A percentile compares a stretch with the other conserved stretches of the same genome.
Conservation (phyloP, 2,113 vertebrate genomes). For the Hemiscyllium ocellatum region DNA sequence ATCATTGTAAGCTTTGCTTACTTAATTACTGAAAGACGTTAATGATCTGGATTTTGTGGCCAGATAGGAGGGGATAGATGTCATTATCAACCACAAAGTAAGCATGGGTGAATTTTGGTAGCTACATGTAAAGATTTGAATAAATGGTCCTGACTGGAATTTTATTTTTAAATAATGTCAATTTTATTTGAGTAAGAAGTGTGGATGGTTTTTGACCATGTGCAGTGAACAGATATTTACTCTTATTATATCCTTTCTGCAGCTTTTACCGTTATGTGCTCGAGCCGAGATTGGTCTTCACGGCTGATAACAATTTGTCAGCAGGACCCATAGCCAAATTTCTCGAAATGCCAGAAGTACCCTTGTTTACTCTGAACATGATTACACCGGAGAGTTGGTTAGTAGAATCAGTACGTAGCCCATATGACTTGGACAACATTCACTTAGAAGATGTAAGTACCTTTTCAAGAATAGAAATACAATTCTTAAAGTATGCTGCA, state of each 20-base stretch:
- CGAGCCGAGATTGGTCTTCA: constrained; percentile 72
- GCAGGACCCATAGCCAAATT: constrained; percentile 76
- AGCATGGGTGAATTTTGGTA: not conserved
- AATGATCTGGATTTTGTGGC: too few relatives aligned
- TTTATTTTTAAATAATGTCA: not conserved
- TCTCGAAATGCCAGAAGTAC: constrained; percentile 78
- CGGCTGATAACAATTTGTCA: constrained; percentile 62
- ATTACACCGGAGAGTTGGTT: constrained; percentile 93
- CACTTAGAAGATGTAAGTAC: constrained; percentile 77
- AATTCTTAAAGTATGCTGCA: not conserved
- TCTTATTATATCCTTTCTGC: constrained; percentile 39
- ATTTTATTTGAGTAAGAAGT: not conserved
- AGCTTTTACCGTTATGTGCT: constrained; percentile 93
- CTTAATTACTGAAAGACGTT: too few relatives aligned
- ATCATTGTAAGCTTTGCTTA: too few relatives aligned
- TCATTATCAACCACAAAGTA: too few relatives aligned
- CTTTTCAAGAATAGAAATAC: not conserved
- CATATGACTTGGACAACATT: constrained; percentile 91
- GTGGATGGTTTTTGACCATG: not conserved
- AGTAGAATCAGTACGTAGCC: constrained; percentile 79
- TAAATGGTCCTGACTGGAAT: not conserved
- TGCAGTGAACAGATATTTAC: not conserved
- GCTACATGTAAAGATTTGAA: not conserved
- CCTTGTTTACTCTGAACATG: constrained; percentile 86
- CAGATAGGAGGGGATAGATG: too few relatives aligned